These are phyloP conservation scores for Capitulum mitella DNA, from an alignment of 2,888 invertebrate genomes.

Conservation along the genomic window DNA sequence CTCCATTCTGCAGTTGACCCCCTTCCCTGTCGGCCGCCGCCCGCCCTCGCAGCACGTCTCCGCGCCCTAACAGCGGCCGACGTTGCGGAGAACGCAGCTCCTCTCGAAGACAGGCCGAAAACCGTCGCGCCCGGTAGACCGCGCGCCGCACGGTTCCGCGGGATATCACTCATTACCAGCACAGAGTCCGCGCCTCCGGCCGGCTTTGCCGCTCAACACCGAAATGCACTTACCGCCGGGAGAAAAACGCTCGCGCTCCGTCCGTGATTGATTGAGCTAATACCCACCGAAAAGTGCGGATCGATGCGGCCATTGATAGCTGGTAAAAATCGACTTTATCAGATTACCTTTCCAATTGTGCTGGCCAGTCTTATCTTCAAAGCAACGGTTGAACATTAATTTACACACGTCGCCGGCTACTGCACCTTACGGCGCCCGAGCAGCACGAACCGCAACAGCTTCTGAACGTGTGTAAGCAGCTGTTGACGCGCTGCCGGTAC, in stretches of 20 bases:
- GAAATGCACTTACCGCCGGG: not conserved
- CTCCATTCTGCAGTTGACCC: no score
- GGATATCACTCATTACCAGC: conserved; percentile 1
- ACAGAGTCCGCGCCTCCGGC: not conserved
- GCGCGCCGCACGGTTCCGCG: not conserved
- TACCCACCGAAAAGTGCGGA: not conserved
- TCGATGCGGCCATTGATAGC: not conserved
- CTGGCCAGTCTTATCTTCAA: not conserved
- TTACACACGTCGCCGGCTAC: not conserved
- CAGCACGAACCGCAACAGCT: no score
- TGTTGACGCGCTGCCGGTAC: no score
- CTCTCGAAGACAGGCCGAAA: no score
- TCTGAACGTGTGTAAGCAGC: no score
- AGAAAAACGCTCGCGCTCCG: not conserved
- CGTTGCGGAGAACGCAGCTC: no score
- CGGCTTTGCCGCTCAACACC: not conserved
- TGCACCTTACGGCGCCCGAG: no score
- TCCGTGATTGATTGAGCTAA: not conserved
- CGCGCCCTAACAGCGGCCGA: no score
- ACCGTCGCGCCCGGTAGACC: no score
- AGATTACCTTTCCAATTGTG: not conserved
- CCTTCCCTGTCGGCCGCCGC: no score
- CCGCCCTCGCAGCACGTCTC: no score
- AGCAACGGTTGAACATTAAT: not conserved
- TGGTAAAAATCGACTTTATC: not conserved